Conservation (phyloP, 2,888 invertebrate genomes). For the Tenthredo distinguenda region DNA sequence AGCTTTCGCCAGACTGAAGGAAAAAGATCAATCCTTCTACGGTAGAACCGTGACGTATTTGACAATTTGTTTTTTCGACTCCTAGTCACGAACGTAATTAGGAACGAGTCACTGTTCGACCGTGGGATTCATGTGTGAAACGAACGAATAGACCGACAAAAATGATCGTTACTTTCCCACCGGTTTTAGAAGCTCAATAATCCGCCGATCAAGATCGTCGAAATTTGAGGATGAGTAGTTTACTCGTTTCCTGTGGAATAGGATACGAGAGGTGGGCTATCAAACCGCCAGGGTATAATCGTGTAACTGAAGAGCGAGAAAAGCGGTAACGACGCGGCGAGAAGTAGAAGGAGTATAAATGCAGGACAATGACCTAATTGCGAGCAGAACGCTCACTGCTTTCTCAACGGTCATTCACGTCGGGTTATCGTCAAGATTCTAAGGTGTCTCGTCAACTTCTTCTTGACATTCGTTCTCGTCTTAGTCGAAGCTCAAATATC, state of each 20-base stretch:
- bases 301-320: neutral
- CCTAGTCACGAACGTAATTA: neutral
- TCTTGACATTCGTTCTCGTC: neutral
- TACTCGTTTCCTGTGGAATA: neutral
- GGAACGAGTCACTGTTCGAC: neutral
- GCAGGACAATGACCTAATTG: slow-evolving; percentile 78
- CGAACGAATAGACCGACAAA: neutral
- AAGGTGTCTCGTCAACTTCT: neutral
- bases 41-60: too few species aligned
- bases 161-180: neutral
- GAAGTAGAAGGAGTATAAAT: slow-evolving; percentile 70
- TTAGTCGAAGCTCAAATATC: neutral
- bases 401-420: slow-evolving; percentile 70
- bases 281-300: neutral
- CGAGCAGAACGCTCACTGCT: slow-evolving; percentile 74
- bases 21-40: neutral
- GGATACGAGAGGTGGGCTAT: neutral
- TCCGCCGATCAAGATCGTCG: neutral
- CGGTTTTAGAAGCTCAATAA: neutral
- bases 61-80: neutral
- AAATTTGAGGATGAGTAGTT: neutral
- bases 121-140: neutral
- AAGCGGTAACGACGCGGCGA: neutral
- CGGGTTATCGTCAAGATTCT: slow-evolving; percentile 42
- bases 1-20: neutral